Conservation (phyloP, 2,888 invertebrate genomes). For the Rhingia rostrata region DNA sequence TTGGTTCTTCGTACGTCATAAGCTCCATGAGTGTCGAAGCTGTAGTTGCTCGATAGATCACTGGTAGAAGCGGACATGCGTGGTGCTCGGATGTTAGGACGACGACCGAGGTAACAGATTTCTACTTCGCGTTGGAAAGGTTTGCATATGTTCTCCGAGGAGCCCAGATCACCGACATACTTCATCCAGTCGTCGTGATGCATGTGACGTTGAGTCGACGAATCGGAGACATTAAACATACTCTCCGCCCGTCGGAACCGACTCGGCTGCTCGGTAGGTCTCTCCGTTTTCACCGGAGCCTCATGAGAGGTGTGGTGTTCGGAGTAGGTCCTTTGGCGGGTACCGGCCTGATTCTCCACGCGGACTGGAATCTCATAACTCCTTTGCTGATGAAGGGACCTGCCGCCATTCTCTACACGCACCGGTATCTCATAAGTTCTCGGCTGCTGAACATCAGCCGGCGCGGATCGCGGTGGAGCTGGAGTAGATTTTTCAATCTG, state of each 20-base stretch:
- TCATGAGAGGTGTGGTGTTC: slow-evolving; percentile 67
- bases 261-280: slow-evolving; percentile 28
- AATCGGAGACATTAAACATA: slow-evolving; percentile 79
- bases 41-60: slow-evolving; percentile 78
- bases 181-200: slow-evolving; percentile 84
- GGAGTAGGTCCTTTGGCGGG: slow-evolving; percentile 39
- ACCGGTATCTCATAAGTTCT: slow-evolving; percentile 75
- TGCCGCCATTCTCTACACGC: neutral
- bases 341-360: neutral
- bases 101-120: slow-evolving; percentile 79
- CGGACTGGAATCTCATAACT: slow-evolving; percentile 58
- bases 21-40: slow-evolving; percentile 78
- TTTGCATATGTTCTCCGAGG: slow-evolving; percentile 81
- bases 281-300: slow-evolving; percentile 27
- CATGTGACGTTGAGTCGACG: slow-evolving; percentile 74
- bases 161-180: slow-evolving; percentile 82
- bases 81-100: slow-evolving; percentile 80
- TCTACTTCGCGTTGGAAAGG: slow-evolving; percentile 82
- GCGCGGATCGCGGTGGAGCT: slow-evolving; percentile 64
- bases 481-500: slow-evolving; percentile 39
- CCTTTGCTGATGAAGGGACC: slow-evolving; percentile 38
- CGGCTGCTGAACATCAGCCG: neutral
- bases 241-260: slow-evolving; percentile 79
- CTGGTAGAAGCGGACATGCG: slow-evolving; percentile 80
- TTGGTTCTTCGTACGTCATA: slow-evolving; percentile 78